phyloP scores from a whole-genome alignment of 92 coral and sea anemone species.

The Pocillopora meandrina region DNA sequence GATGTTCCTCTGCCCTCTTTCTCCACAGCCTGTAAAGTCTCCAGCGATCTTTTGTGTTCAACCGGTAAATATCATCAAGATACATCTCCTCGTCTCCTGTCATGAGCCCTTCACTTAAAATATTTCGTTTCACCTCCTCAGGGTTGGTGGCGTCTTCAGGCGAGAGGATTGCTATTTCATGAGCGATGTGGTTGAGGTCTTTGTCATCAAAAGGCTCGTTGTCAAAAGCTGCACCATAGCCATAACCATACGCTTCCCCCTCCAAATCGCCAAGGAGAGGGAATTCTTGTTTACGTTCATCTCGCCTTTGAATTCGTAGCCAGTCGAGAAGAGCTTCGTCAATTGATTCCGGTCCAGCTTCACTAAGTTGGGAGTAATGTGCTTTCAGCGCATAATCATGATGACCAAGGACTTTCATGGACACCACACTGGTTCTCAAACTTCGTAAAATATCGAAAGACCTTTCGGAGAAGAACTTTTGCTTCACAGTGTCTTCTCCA shows the following conservation, averaged over 20 bases:
- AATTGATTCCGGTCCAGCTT: background rate
- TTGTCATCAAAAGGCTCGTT: background rate
- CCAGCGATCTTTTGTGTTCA: constrained; percentile 56
- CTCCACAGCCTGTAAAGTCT: constrained; percentile 82
- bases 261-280: constrained; percentile 5
- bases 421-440: constrained; percentile 33
- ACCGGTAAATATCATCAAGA: background rate
- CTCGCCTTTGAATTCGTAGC: constrained; percentile 28
- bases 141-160: constrained; percentile 26
- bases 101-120: constrained; percentile 18
- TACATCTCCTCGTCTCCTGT: background rate
- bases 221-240: constrained; percentile 10
- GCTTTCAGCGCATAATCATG: background rate
- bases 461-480: background rate
- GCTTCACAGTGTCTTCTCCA: background rate
- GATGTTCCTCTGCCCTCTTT: constrained; percentile 49
- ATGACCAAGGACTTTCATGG: background rate
- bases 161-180: background rate
- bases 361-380: constrained; percentile 5
- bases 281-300: constrained; percentile 2
- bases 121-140: constrained; percentile 5
- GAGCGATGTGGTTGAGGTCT: background rate
- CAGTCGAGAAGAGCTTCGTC: constrained; percentile 49
- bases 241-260: constrained; percentile 9
- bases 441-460: constrained; percentile 1